phyloP scores from a whole-genome alignment of 2,113 vertebrate genomes.

The Casuarius casuarius region DNA sequence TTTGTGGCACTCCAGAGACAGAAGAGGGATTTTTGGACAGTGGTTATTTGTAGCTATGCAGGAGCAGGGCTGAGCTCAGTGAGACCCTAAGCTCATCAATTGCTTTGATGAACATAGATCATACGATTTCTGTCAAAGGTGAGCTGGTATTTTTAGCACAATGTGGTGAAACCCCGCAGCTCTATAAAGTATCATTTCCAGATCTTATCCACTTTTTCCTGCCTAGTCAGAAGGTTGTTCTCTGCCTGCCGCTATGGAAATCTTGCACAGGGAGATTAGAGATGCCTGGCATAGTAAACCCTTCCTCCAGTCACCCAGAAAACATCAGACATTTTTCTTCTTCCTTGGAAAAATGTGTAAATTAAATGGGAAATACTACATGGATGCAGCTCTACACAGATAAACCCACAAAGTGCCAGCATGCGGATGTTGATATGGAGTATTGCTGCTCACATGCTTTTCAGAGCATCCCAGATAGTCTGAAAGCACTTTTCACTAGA shows the following conservation, averaged over 20 bases:
- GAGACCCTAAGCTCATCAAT: neutral
- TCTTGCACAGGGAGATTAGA: conserved; percentile 14
- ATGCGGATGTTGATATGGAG: conserved; percentile 42
- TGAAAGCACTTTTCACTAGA: neutral
- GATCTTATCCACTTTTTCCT: neutral
- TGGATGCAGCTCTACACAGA: conserved; percentile 6
- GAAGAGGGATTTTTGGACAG: neutral
- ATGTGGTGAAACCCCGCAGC: neutral
- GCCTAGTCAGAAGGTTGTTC: neutral
- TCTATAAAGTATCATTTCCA: neutral
- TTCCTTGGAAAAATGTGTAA: conserved; percentile 32
- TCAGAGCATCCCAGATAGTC: conserved; percentile 20
- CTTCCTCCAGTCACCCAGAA: conserved; percentile 47
- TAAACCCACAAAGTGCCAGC: conserved; percentile 37
- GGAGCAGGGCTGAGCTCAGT: neutral
- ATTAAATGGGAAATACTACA: conserved; percentile 35
- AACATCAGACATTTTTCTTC: conserved; percentile 28
- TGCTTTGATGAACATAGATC: neutral
- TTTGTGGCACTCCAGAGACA: neutral
- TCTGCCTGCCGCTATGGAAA: conserved; percentile 21
- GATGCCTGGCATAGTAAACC: conserved; percentile 26
- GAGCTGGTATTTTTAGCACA: neutral
- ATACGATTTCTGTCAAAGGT: neutral
- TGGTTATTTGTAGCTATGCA: neutral
- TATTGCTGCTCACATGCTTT: neutral